Percentiles rank a stretch among this genome's conserved stretches.
Conservation (phyloP, 2,113 vertebrate genomes). For the Caracal caracal region DNA sequence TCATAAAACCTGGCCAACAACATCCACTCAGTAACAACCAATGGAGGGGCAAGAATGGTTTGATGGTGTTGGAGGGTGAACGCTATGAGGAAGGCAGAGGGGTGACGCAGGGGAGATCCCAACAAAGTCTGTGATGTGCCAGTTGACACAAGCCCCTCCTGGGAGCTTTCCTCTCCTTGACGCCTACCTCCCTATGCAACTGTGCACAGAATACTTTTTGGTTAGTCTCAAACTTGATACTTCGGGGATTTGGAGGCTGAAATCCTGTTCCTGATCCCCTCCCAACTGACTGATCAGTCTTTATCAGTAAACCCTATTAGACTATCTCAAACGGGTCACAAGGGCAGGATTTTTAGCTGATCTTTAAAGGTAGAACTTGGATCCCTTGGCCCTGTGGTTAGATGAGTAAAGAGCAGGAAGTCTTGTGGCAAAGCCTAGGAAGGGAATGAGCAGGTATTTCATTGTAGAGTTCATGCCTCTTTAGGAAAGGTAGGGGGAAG, state of each 20-base stretch:
- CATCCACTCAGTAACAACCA: neutral
- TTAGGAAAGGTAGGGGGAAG: fast-evolving
- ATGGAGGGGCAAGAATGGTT: neutral
- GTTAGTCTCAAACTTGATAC: neutral
- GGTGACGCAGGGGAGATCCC: neutral
- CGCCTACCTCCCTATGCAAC: neutral
- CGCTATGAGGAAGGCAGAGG: neutral
- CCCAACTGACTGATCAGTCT: neutral
- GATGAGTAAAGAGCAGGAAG: neutral
- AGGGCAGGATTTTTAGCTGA: neutral
- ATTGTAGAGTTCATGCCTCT: neutral
- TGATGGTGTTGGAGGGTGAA: neutral
- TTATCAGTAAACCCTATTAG: neutral
- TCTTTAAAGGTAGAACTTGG: neutral
- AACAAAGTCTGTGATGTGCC: fast-evolving
- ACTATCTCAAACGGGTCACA: neutral
- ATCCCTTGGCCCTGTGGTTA: neutral
- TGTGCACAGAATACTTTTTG: neutral
- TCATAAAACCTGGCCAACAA: neutral
- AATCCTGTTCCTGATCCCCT: neutral
- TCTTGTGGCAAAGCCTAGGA: neutral
- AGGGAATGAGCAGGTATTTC: neutral
- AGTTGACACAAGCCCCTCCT: neutral
- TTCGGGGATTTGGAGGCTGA: neutral
- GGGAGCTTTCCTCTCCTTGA: neutral